These are phyloP conservation scores for Cnemophilus loriae DNA, from an alignment of 2,113 vertebrate genomes.

Conservation along the genomic window DNA sequence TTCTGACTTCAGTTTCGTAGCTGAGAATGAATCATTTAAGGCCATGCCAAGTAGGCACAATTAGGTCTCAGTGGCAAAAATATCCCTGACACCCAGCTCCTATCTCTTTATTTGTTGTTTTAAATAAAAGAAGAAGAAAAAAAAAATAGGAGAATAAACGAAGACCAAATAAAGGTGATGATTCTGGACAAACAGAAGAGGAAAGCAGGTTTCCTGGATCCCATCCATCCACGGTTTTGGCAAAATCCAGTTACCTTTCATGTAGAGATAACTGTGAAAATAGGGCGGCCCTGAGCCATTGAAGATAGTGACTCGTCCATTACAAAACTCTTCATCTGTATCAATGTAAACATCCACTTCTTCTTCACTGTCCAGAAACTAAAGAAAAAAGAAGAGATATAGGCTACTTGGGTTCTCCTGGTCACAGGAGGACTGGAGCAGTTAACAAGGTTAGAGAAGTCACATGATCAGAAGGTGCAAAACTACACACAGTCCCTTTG, in stretches of 20 bases:
- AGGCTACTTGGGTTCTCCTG: neutral
- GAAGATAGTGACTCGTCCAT: constrained; percentile 77
- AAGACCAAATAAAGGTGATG: neutral
- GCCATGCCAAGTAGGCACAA: neutral
- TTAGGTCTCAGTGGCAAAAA: neutral
- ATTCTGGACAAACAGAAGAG: neutral
- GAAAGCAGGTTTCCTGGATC: neutral
- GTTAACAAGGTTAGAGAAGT: neutral
- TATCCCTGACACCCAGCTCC: neutral
- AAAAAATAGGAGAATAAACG: neutral
- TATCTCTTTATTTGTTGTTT: neutral
- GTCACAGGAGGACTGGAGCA: neutral
- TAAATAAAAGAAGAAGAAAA: neutral
- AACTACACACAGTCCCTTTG: neutral
- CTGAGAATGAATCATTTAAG: neutral
- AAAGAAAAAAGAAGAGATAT: neutral
- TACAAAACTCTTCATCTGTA: constrained; percentile 88
- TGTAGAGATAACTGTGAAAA: constrained; percentile 92
- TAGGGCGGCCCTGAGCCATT: constrained; percentile 85
- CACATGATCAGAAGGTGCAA: neutral
- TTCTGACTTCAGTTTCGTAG: neutral
- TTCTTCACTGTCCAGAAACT: constrained; percentile 89
- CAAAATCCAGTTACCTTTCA: constrained; percentile 79
- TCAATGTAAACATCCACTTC: constrained; percentile 86
- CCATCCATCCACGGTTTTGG: neutral